These are phyloP conservation scores for Orius laevigatus DNA, from an alignment of 1,140 invertebrate genomes.

Conservation along the genomic window DNA sequence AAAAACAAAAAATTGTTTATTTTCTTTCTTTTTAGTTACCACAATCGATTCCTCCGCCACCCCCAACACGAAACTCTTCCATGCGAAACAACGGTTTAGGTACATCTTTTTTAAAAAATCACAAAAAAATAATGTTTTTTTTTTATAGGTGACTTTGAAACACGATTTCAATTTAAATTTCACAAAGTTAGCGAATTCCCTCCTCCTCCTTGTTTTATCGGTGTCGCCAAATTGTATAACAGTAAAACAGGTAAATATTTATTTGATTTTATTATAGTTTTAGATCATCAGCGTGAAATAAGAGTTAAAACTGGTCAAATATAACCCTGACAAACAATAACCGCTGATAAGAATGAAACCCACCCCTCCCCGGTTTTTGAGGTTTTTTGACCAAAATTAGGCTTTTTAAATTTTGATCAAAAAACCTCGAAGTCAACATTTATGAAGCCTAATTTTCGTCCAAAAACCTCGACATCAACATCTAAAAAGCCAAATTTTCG, in stretches of 20 bases:
- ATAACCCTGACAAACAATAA: too few species aligned
- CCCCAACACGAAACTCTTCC: conserved; percentile 21
- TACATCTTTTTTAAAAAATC: neutral
- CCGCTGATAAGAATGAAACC: too few species aligned
- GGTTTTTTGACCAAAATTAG: too few species aligned
- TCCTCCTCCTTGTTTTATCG: conserved; percentile 30
- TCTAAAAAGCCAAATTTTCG: too few species aligned
- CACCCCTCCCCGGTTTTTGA: too few species aligned
- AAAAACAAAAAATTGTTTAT: neutral
- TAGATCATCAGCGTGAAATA: too few species aligned
- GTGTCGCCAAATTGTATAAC: conserved; percentile 35
- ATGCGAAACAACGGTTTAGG: conserved; percentile 15
- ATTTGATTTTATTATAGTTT: too few species aligned
- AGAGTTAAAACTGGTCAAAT: too few species aligned
- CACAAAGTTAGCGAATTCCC: conserved; percentile 33
- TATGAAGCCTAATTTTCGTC: too few species aligned
- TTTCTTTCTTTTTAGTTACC: conserved; percentile 16
- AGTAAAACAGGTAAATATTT: conserved; percentile 38
- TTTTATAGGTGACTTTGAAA: conserved; percentile 29
- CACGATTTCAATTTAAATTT: conserved; percentile 32
- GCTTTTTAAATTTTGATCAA: too few species aligned
- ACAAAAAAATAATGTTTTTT: neutral
- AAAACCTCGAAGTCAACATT: too few species aligned
- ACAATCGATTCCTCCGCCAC: conserved; percentile 20
- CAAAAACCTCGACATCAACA: too few species aligned